These are phyloP conservation scores for Cepaea nemoralis DNA, from an alignment of 1,140 invertebrate genomes.

Conservation along the genomic window DNA sequence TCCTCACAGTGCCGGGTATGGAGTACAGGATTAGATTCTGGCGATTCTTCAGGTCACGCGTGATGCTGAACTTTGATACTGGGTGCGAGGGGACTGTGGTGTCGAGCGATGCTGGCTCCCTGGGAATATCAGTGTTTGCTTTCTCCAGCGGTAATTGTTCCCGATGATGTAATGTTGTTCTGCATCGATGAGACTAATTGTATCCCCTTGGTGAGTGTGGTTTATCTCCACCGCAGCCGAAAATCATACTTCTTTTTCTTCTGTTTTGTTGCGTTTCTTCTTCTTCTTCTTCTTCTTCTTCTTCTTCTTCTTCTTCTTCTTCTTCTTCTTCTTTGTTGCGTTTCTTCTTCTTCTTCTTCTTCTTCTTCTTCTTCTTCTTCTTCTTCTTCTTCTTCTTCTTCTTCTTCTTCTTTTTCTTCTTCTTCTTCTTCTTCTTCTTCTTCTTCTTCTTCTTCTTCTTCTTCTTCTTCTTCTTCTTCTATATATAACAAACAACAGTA, in stretches of 20 bases:
- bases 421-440: not conserved
- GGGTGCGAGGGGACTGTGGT: not conserved
- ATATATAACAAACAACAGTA: no score
- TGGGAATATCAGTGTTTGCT: no score
- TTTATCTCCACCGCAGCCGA: no score
- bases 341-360: not conserved
- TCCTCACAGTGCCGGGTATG: not conserved
- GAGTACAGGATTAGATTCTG: not conserved
- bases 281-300: conserved; percentile 7
- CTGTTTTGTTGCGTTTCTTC: no score
- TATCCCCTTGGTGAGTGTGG: no score
- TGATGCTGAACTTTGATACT: conserved; percentile 1
- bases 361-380: not conserved
- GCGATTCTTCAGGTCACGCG: not conserved
- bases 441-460: not conserved
- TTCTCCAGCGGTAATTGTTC: no score
- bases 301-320: not conserved
- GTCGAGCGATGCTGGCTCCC: not conserved
- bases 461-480: not conserved
- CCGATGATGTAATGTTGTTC: no score
- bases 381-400: not conserved
- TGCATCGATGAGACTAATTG: no score
- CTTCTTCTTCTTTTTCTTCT: not conserved
- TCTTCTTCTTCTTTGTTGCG: no score
- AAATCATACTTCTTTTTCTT: not conserved